Percentiles rank a stretch among this genome's conserved stretches.
These are phyloP conservation scores for Macrosteles quadrilineatus DNA, from an alignment of 1,140 invertebrate species.

Conservation along the genomic window DNA sequence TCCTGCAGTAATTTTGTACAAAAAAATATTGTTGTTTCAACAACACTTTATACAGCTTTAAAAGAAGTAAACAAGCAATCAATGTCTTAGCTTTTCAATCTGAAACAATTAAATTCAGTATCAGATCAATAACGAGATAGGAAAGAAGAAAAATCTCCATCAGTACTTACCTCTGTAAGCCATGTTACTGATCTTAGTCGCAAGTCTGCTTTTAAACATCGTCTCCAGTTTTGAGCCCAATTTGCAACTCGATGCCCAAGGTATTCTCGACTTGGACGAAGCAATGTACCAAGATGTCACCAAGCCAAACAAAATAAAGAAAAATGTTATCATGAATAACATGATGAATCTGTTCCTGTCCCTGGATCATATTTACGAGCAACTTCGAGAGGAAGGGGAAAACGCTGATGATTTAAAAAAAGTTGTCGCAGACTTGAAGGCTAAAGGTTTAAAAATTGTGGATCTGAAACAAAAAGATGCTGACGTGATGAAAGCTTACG, in stretches of 20 bases:
- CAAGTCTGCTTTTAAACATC: not conserved
- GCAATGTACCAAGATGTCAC: not conserved
- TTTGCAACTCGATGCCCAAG: constrained; percentile 1
- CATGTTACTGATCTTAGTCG: not conserved
- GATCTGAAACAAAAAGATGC: not conserved
- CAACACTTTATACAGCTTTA: no score
- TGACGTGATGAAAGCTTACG: constrained; percentile 4
- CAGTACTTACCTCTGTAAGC: no score
- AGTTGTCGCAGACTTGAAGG: not conserved
- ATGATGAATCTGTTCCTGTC: constrained; percentile 4
- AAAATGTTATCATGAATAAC: constrained; percentile 1
- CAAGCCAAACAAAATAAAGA: not conserved
- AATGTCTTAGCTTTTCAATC: no score
- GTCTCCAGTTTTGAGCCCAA: not conserved
- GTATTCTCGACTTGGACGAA: not conserved
- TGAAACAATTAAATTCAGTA: no score
- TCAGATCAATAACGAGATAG: no score
- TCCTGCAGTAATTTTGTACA: no score
- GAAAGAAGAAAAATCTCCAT: no score
- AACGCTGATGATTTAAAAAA: not conserved
- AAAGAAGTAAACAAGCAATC: no score
- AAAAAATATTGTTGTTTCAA: no score
- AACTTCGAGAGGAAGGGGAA: not conserved
- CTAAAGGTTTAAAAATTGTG: not conserved
- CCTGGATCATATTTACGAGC: constrained; percentile 1